These are phyloP conservation scores for Campopleginae sp. DNA, from an alignment of 2,888 invertebrate species.

Conservation along the genomic window DNA sequence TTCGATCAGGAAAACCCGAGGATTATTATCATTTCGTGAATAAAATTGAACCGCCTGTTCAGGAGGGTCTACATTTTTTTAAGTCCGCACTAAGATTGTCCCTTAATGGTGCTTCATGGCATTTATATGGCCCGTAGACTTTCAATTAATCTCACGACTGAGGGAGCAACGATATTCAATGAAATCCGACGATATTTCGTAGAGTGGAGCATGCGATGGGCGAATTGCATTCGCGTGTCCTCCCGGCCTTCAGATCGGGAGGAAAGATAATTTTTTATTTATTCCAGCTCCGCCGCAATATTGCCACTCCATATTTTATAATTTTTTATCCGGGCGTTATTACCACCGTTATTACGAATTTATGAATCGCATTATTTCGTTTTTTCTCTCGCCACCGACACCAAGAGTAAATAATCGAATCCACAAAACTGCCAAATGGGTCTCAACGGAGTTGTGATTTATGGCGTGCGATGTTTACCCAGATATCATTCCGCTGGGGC, in stretches of 20 bases:
- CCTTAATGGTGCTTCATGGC: neutral
- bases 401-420: constrained; percentile 72
- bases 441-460: constrained; percentile 74
- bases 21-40: too few species aligned
- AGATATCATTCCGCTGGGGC: constrained; percentile 50
- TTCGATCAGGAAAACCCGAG: too few species aligned
- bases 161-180: neutral
- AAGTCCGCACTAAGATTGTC: neutral
- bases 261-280: neutral
- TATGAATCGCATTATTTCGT: neutral
- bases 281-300: neutral
- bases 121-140: neutral
- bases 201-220: too few species aligned
- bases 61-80: too few species aligned
- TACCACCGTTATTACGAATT: constrained; percentile 1
- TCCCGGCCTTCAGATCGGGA: neutral
- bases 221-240: neutral
- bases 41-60: neutral
- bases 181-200: neutral
- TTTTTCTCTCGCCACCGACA: constrained; percentile 38
- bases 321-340: neutral
- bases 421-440: constrained; percentile 72
- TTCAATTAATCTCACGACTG: neutral
- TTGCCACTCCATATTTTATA: neutral
- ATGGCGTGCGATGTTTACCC: constrained; percentile 54